phyloP scores from a whole-genome alignment of 2,113 vertebrate genomes.

The Tachysurus vachellii region DNA sequence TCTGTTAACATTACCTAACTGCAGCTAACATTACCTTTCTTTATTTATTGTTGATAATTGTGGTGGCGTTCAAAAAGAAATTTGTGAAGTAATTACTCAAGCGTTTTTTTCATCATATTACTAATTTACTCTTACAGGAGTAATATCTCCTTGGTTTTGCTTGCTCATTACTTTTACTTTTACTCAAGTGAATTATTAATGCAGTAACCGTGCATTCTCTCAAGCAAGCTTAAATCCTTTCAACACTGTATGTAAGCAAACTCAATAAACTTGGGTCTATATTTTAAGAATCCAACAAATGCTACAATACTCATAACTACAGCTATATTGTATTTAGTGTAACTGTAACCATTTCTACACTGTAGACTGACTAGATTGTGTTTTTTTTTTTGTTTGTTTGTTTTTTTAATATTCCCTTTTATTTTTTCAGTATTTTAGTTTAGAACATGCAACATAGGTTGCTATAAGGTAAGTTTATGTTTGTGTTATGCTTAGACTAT shows the following conservation, averaged over 20 bases:
- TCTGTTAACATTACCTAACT: neutral
- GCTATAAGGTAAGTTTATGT: neutral
- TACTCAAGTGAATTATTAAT: neutral
- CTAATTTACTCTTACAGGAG: neutral
- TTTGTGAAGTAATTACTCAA: neutral
- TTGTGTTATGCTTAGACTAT: neutral
- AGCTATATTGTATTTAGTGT: neutral
- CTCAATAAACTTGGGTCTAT: neutral
- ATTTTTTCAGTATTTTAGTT: neutral
- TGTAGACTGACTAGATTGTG: neutral
- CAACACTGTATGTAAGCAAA: neutral
- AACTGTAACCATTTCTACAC: neutral
- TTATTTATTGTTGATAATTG: too few species aligned
- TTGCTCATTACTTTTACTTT: neutral
- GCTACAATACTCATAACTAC: neutral
- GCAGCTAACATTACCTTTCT: neutral
- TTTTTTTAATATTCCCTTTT: neutral
- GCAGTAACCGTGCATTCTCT: neutral
- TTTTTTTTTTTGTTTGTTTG: too few species aligned
- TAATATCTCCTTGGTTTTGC: neutral
- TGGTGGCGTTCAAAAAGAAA: neutral
- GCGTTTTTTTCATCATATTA: neutral
- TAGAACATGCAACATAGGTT: neutral
- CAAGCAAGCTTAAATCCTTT: neutral
- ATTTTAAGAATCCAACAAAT: neutral